These are phyloP conservation scores for Paradoxurus hermaphroditus DNA, from an alignment of 2,113 vertebrate genomes.

Conservation along the genomic window DNA sequence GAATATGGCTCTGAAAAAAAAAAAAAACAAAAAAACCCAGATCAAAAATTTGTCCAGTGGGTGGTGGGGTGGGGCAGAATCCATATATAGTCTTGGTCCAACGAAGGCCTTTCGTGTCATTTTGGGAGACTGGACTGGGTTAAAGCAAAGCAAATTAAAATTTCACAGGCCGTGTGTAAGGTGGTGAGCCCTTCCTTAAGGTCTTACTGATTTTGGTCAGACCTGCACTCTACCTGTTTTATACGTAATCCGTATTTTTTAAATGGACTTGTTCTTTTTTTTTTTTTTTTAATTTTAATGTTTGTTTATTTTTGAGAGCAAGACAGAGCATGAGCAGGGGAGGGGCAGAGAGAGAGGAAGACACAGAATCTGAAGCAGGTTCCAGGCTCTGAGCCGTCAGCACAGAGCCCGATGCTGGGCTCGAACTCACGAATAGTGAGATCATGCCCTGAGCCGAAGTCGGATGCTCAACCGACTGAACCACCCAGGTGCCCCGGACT, in stretches of 20 bases:
- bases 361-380: too few species aligned
- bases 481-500: too few species aligned
- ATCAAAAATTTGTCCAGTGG: neutral
- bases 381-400: too few species aligned
- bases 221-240: neutral
- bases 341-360: too few species aligned
- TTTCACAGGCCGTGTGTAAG: neutral
- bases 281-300: too few species aligned
- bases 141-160: neutral
- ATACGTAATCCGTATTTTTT: neutral
- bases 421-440: too few species aligned
- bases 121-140: neutral
- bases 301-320: too few species aligned
- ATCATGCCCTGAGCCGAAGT: too few species aligned
- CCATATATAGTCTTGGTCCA: neutral
- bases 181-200: neutral
- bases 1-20: fast-evolving
- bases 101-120: neutral
- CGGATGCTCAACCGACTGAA: too few species aligned
- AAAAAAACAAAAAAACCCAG: neutral
- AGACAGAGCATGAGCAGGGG: too few species aligned
- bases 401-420: too few species aligned
- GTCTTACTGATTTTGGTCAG: neutral
- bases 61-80: fast-evolving
- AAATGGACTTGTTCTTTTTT: neutral